These are phyloP conservation scores for Coracias cyanogaster DNA, from an alignment of 2,797 vertebrate species.

Conservation along the genomic window DNA sequence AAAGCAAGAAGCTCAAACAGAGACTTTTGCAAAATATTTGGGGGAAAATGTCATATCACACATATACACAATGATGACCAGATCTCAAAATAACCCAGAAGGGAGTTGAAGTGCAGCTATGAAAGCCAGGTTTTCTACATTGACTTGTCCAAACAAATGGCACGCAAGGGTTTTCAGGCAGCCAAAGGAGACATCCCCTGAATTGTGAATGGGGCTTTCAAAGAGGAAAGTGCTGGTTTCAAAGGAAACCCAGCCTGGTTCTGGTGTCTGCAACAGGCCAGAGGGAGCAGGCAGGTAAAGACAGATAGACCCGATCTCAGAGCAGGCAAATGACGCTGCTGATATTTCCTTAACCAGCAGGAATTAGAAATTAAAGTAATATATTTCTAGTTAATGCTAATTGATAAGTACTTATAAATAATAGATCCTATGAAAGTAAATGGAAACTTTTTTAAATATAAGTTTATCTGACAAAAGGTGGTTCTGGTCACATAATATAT, in stretches of 20 bases:
- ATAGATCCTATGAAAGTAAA: background rate
- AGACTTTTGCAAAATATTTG: background rate
- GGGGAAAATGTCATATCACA: background rate
- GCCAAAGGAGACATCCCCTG: background rate
- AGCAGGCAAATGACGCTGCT: background rate
- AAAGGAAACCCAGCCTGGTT: background rate
- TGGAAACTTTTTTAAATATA: background rate
- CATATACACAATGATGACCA: background rate
- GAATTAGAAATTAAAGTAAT: background rate
- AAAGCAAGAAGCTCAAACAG: background rate
- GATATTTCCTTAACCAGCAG: background rate
- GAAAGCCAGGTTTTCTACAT: background rate
- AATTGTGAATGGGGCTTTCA: background rate
- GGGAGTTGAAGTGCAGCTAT: background rate
- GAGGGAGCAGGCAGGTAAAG: background rate
- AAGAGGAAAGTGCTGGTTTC: background rate
- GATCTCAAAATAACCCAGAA: background rate
- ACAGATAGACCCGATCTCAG: accelerated
- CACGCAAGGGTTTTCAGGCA: background rate
- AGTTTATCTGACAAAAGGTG: background rate
- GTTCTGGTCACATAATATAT: background rate
- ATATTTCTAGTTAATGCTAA: background rate
- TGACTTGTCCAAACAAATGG: background rate
- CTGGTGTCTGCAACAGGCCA: background rate
- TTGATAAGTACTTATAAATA: background rate